Base-by-base conservation (phyloP, 1,140 invertebrate species). In the Drosophila baimaii region DNA sequence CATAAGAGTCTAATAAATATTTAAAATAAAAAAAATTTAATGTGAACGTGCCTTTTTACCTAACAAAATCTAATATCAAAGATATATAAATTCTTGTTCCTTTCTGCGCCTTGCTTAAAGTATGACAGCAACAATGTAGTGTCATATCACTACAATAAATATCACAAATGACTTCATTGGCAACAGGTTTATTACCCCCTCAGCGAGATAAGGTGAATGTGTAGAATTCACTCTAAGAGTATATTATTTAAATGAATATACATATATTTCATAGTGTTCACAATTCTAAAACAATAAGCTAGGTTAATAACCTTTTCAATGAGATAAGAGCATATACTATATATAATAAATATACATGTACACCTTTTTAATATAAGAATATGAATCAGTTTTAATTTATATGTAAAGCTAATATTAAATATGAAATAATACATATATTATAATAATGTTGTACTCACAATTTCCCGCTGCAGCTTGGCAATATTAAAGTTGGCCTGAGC, bases 401-500 rank as follows among this genome's bases (percentile, higher is more conserved):
- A 13, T 33, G 13, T 33, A 5, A 31, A 31, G 29, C 4, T 3
- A 33, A 13, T 4, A 13, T 31, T 33, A 33, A 4, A 33, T 17
- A 0, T 39, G n/a, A n/a, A n/a, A n/a, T n/a, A n/a, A n/a, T 39
- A 7, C 3, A 8, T n/a, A 7, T 23, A 35, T 15, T 23, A 1
- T 2, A 0, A n/a, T 19, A 15, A 9, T 29, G 21, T 37, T 15
- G 7, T 86, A 94, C 95, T 95, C 93, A 98, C 97, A 95, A 98
- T 98, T 94, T 98, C 97, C 91, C 97, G 95, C 66, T 97, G 96
- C 73, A 98, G 93, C 85, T 97, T 96, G 91, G 95, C 95, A 81
- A 98, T 96, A 47, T 95, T 95, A 70, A 97, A 95, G 91, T 97
- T 96, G 25, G 97, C 96, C 92, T 98, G 97, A 2, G 97, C 96